Evolutionary conservation across 2,797 vertebrate species (phyloP), one percentile per base, ranked within the genome.

Genomic region (Enteromius paludinosus): DNA sequence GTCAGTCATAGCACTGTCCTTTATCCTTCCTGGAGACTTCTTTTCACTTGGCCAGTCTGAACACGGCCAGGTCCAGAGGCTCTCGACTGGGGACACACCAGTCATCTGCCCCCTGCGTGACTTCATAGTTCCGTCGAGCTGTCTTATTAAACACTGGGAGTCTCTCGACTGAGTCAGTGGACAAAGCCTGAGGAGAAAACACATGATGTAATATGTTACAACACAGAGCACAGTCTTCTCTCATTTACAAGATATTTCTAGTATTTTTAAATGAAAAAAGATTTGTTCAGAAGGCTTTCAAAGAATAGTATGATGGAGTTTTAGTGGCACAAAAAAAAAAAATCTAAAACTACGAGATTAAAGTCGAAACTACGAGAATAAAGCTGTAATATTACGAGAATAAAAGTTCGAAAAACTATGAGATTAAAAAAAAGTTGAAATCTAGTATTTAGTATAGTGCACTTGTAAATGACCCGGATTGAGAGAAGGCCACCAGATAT

Each of bases 111-210:
- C 95, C 96, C 83, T 96, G 97, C 88, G 92, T 96, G 86, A 95
- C 90, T 91, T 97, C 96, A 92, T 99, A 99, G 94, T 99, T 96
- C 86, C 95, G 95, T 93, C 97, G 95, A 4, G 97, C 96, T 0
- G 97, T 98, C 90, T 97, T 97, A 94, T 98, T 99, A 94, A 97
- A 98, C 77, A 99, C 97, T 0, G 97, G 97, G 84, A 99, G 93
- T 78, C 97, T 94, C 90, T 99, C 97, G 83, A 98, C 95, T 0
- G 97, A 98, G 90, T 99, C 97, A 0, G 96, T 97, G 82, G 97
- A 98, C 91, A 98, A 92, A 23, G 97, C 97, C 97, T 99, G 5
- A 8, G 74, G 85, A 62, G 17, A 83, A 20, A 56, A 52, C 38
- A 75, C 74, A 82, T 23, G 1, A 49, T 45, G 59, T 72, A 52